Evolutionary conservation across 2,888 invertebrate genomes (phyloP), one percentile per base, ranked within the genome.

Genomic region (Eristalis tenax): DNA sequence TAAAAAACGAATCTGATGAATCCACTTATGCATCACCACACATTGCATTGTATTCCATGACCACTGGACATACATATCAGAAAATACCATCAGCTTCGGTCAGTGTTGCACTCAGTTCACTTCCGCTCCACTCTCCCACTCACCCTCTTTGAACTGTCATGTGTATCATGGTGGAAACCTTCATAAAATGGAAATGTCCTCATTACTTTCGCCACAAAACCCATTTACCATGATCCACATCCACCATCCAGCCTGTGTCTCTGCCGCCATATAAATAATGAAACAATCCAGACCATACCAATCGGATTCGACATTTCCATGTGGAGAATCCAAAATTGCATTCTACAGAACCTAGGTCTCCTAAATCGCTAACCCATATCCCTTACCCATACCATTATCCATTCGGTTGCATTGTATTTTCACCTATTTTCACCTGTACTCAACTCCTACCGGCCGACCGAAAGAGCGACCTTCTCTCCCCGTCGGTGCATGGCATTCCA

Each of bases 281-380:
- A 75, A 83, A 78, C 57, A 26, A 80, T 66, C 43, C 59, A 76
- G 71, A 65, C 74, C 75, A 79, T 83, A 83, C 70, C 78, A 75
- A 75, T 79, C 22, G 75, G 61, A 82, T 82, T 78, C 40, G 63
- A 56, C 75, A 83, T 82, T 85, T 74, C 71, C 63, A 79, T 79
- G 75, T 78, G 71, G 63, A 35, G 69, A 83, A 71, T 73, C 65
- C 61, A 18, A 80, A 87, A 87, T 83, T 87, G 87, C 87, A 79
- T 80, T 80, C 76, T 73, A 87, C 87, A 83, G 61, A 69, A 78
- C 59, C 68, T 8, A 75, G 40, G 80, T 75, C 76, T 70, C 73
- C 83, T 11, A 79, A 76, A 79, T 80, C 76, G 78, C 83, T 87
- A 87, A 87, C 87, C 87, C 79, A 87, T 64, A 87, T 87, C 87